Evolutionary conservation across 2,113 vertebrate species (phyloP), one percentile per base, ranked within the genome.

Genomic region (Scatophagus argus): DNA sequence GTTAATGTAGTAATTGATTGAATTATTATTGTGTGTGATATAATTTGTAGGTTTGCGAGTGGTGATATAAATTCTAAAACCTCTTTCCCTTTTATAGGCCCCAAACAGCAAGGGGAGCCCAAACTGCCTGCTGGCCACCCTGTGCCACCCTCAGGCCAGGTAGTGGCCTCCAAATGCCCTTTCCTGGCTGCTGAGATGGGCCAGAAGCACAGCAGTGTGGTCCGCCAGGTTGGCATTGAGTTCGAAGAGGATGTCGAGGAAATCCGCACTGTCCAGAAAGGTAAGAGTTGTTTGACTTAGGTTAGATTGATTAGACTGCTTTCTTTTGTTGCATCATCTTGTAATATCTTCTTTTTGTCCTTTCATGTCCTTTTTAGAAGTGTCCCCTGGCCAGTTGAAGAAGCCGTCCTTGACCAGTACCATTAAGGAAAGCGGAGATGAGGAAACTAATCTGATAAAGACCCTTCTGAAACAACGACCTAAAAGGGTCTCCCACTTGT

Each of bases 181-280:
- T 99, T 99, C 86, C 94, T 99, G 87, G 97, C 97, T 5, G 98
- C 96, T 41, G 95, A 99, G 90, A 97, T 99, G 96, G 96, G 89
- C 44, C 97, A 97, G 87, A 93, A 90, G 64, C 95, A 95, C 85
- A 98, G 97, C 89, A 94, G 74, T 0, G 97, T 99, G 60, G 96
- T 99, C 83, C 93, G 97, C 21, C 95, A 97, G 91, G 97, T 97
- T 85, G 96, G 96, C 81, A 89, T 96, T 10, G 97, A 96, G 23
- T 96, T 97, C 36, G 97, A 99, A 63, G 98, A 99, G 80, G 97
- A 99, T 38, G 97, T 99, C 29, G 95, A 96, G 60, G 97, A 99
- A 75, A 94, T 98, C 76, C 96, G 96, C 62, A 94, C 65, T 0
- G 92, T 96, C 70, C 93, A 96, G 81, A 95, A 95, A 94, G 98